Evolutionary conservation across 2,888 invertebrate genomes (phyloP).

Genomic region (Drosophila subsilvestris): DNA sequence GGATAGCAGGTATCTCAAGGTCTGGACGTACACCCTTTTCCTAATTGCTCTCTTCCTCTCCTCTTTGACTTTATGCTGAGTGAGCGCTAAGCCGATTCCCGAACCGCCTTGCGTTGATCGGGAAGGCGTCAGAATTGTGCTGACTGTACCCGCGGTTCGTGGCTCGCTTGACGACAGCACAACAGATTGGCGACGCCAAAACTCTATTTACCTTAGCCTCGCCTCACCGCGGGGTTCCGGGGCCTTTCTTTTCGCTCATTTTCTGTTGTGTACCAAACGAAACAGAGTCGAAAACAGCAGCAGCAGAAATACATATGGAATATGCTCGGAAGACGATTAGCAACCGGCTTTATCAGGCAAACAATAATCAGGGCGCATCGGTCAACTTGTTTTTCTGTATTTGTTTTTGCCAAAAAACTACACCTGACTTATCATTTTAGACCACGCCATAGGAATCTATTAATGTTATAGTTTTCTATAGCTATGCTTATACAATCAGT

Average conservation of each 20-base stretch:
- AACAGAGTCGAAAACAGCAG: constrained; percentile 10
- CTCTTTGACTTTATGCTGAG: constrained; percentile 19
- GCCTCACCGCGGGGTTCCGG: not conserved
- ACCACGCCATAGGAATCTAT: constrained; percentile 47
- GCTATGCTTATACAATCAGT: constrained; percentile 58
- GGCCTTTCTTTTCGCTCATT: constrained; percentile 32
- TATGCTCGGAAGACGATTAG: constrained; percentile 17
- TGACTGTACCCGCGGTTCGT: constrained; percentile 36
- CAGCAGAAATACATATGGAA: constrained; percentile 16
- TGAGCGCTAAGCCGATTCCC: constrained; percentile 1
- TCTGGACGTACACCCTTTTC: not conserved
- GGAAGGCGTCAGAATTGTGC: constrained; percentile 8
- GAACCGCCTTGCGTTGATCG: not conserved
- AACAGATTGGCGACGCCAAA: constrained; percentile 14
- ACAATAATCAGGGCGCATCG: not conserved
- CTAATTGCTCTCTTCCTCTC: not conserved
- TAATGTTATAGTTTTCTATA: constrained; percentile 25
- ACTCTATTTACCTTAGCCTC: constrained; percentile 34
- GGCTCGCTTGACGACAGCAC: constrained; percentile 42
- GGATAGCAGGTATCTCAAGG: not conserved
- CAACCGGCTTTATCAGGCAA: constrained; percentile 40
- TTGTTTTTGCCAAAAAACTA: constrained; percentile 26
- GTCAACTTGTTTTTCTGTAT: constrained; percentile 18
- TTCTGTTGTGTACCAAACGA: constrained; percentile 21
- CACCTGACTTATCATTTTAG: constrained; percentile 23